These are phyloP conservation scores for Thaleichthys pacificus DNA, from an alignment of 2,797 vertebrate species.

Conservation along the genomic window DNA sequence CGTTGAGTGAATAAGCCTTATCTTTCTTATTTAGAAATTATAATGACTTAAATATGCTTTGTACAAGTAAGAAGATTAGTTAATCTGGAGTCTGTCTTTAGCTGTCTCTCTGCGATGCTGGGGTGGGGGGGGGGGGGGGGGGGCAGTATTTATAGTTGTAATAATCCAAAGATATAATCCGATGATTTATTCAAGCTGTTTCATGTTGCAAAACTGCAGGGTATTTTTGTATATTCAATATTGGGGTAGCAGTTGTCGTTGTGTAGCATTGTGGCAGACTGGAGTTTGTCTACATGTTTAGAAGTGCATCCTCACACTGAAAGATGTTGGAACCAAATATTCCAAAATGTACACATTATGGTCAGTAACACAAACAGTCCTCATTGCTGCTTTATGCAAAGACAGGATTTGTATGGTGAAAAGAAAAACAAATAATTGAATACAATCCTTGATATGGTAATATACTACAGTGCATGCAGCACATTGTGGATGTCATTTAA, in stretches of 20 bases:
- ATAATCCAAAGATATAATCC: conserved; percentile 81
- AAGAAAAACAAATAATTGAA: no score
- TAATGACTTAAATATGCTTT: conserved; percentile 76
- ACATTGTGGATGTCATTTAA: no score
- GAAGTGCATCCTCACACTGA: conserved; percentile 14
- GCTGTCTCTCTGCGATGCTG: conserved; percentile 37
- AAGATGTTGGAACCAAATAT: background rate
- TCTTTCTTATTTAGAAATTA: conserved; percentile 76
- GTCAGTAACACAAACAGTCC: no score
- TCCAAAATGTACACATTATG: no score
- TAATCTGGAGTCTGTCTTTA: conserved; percentile 58
- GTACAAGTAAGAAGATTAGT: conserved; percentile 74
- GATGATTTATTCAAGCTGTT: conserved; percentile 77
- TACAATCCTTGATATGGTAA: no score
- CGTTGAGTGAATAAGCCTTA: conserved; percentile 69
- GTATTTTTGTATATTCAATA: conserved; percentile 79
- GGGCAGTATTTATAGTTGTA: conserved; percentile 34
- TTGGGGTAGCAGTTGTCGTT: conserved; percentile 70
- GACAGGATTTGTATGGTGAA: no score
- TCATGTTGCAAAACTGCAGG: conserved; percentile 73
- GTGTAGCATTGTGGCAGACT: conserved; percentile 52
- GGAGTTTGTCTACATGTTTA: conserved; percentile 14
- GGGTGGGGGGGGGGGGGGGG: conserved; percentile 37
- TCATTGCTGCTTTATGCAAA: no score
- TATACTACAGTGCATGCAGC: no score